Evolutionary conservation across 2,888 invertebrate genomes (phyloP), one percentile per base, ranked within the genome.

Genomic region (Campoplex capitator): DNA sequence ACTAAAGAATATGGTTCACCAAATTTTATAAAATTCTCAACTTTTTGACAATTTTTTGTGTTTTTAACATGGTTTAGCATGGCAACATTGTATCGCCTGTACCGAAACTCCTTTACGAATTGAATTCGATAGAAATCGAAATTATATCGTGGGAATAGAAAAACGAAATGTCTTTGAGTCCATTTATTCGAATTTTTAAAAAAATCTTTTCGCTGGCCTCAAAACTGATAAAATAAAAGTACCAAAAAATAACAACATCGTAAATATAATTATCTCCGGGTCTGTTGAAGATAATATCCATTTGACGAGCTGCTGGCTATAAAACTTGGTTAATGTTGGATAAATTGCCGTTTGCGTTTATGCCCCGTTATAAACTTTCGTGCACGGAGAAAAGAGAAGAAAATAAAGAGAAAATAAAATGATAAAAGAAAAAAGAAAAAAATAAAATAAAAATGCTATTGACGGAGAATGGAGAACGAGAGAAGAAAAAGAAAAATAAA

Each of bases 351-450:
- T 13, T 18, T n/a, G 74, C 38, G 28, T 38, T 54, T 32, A 51
- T 28, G 67, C n/a, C 51, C 62, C 80, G 77, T 78, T 67, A 67
- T 38, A 67, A 67, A 68, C 35, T 67, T 1, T 48, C n/a, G n/a
- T 54, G n/a, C 35, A 42, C 62, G 42, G 42, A 42, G 42, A 42
- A 42, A 42, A 7, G 9, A 42, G 28, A 28, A 32, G 56, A 23
- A 62, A 74, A 48, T 35, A 38, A 54, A 8, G 23, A 7, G 7
- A 9, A 32, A 51, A 18, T 2, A 13, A 54, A 23, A 28, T 16
- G 38, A 38, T 38, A 6, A 62, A 74, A 23, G 23, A 23, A 23
- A 45, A 35, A 65, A n/a, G n/a, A n/a, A 58, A 48, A 13, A 45
- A 77, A 35, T 35, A 13, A 48, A 1, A n/a, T 2, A 18, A 51